These are phyloP conservation scores for Eupithecia subfuscata DNA, from an alignment of 2,888 invertebrate species.

Conservation along the genomic window DNA sequence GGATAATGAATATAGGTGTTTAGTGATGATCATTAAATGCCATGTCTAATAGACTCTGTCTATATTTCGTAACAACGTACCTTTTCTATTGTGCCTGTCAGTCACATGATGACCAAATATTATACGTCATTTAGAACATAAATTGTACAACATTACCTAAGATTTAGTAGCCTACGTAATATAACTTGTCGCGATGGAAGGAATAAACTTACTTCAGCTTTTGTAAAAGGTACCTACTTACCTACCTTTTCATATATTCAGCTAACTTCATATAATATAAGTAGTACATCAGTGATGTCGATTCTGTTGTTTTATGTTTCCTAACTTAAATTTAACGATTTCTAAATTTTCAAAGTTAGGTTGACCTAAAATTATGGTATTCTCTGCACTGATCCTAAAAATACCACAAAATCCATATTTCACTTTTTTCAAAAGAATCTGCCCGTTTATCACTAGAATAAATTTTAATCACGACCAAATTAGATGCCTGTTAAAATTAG, in stretches of 20 bases:
- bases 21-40: constrained; percentile 3
- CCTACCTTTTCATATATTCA: neutral
- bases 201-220: neutral
- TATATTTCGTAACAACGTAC: neutral
- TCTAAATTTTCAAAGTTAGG: no score
- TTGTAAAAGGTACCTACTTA: neutral
- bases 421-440: no score
- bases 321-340: no score
- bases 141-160: neutral
- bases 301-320: no score
- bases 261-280: no score
- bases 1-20: neutral
- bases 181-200: neutral
- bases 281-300: no score
- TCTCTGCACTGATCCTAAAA: no score
- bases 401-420: no score
- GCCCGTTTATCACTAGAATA: no score
- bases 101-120: neutral
- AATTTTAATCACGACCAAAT: no score
- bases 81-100: neutral
- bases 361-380: no score
- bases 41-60: constrained; percentile 2
- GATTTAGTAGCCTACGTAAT: neutral
- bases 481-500: no score
- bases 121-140: neutral